phyloP scores from a whole-genome alignment of 1,140 invertebrate genomes.

The Battus philenor region DNA sequence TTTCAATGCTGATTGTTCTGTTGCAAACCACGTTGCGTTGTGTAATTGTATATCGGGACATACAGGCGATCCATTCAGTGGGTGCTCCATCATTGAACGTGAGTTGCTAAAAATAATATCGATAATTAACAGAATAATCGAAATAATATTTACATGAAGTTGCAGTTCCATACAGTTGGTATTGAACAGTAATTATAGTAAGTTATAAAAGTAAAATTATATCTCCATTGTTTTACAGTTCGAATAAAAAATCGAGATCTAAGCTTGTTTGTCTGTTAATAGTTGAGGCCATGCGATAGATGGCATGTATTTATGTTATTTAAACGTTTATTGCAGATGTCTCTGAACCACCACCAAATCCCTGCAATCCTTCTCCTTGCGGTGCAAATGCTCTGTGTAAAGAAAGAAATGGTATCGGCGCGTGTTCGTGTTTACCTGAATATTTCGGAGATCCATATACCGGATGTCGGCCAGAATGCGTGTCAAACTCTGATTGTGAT shows the following conservation, averaged over 20 bases:
- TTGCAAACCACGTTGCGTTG: constrained; percentile 85
- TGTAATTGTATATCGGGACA: constrained; percentile 84
- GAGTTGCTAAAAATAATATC: constrained; percentile 36
- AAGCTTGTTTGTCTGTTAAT: no score
- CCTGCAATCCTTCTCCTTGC: constrained; percentile 89
- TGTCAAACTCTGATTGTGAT: constrained; percentile 88
- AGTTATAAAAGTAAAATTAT: not conserved
- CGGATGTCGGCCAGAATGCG: constrained; percentile 90
- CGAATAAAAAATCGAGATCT: not conserved
- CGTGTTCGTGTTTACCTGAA: constrained; percentile 86
- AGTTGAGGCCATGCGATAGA: no score
- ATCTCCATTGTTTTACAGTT: not conserved
- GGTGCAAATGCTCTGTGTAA: constrained; percentile 91
- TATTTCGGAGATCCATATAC: constrained; percentile 91
- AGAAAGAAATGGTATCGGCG: constrained; percentile 88
- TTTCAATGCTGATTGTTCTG: constrained; percentile 81
- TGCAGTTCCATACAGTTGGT: no score
- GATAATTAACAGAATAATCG: no score
- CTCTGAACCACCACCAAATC: constrained; percentile 70
- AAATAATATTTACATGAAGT: no score
- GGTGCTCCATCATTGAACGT: constrained; percentile 75
- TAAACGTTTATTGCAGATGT: constrained; percentile 38
- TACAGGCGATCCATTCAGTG: constrained; percentile 86
- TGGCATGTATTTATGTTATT: constrained; percentile 8
- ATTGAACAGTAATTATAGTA: not conserved